These are phyloP conservation scores for Troides aeacus DNA, from an alignment of 2,888 invertebrate species.

Conservation along the genomic window DNA sequence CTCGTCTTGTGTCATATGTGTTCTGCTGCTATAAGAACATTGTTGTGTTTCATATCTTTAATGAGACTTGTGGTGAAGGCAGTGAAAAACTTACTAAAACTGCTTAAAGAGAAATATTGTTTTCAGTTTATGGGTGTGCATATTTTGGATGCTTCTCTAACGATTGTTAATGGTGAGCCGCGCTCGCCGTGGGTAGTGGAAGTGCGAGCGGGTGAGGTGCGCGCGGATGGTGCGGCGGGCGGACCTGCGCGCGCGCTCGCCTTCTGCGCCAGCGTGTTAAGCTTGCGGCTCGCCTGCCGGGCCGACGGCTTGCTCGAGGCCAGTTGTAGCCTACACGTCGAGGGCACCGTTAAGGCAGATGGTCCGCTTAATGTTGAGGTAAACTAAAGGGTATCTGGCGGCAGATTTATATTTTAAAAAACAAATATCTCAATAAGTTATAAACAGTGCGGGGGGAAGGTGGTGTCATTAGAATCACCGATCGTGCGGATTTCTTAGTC, in stretches of 20 bases:
- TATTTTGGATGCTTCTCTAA: constrained; percentile 84
- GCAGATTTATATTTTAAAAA: no score
- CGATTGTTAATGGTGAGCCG: constrained; percentile 59
- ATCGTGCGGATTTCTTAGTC: no score
- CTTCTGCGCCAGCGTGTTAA: constrained; percentile 85
- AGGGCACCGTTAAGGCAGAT: constrained; percentile 88
- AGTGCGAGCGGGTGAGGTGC: constrained; percentile 84
- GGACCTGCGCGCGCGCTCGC: constrained; percentile 84
- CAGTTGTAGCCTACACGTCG: constrained; percentile 85
- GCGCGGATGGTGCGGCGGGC: constrained; percentile 86
- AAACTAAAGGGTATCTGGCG: no score
- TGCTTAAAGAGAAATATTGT: not conserved
- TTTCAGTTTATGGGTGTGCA: constrained; percentile 91
- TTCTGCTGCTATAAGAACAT: no score
- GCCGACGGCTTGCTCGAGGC: constrained; percentile 85
- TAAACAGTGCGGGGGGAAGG: no score
- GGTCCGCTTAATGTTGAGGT: constrained; percentile 93
- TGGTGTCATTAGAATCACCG: no score
- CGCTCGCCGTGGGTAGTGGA: constrained; percentile 86
- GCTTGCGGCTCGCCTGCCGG: constrained; percentile 76
- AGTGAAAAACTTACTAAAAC: no score
- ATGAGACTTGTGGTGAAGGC: no score
- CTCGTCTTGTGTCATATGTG: no score
- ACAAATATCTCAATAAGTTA: no score
- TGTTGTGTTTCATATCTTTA: no score